Evolutionary conservation across 2,888 invertebrate genomes (phyloP), one percentile per base, ranked within the genome.

Genomic region (Archips xylosteana): DNA sequence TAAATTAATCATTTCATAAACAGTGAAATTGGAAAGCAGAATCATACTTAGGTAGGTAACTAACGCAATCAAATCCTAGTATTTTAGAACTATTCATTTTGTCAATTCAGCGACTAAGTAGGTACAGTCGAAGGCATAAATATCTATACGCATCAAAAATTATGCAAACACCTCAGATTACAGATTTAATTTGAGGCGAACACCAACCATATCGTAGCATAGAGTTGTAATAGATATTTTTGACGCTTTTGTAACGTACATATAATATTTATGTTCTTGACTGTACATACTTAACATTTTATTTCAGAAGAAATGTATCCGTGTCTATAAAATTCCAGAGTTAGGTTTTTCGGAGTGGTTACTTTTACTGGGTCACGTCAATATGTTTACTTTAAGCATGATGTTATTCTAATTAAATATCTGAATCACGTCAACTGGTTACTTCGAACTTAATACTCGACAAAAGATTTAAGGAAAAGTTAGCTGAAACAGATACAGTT

Each of bases 371-470:
- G 51, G 34, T 12, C 49, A 39, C 36, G 70, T 54, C 51, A 42
- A 34, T 63, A 51, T 70, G 54, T 66, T 61, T 59, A 68, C 57
- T 45, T n/a, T 3, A 32, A 32, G 5, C 34, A 68, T 45, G 34
- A 63, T 63, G 47, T 63, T 63, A 45, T 72, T 72, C 73, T 51
- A 69, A 69, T 64, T 73, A 73, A 66, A 69, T 69, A 69, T 60
- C 64, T 73, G 72, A 73, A 69, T 69, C 69, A 67, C 45, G 42
- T 8, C 34, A 39, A 15, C 32, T 60, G 49, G 51, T 69, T 73
- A 60, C 68, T 15, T 69, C 73, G 34, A 73, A 73, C 34, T 64
- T 32, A 64, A 39, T 36, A 59, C 47, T 39, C 10, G 13, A 57
- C 57, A 72, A 63, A 59, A 57, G 45, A 34, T n/a, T 67, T 71